These are phyloP conservation scores for Tylochromis polylepis DNA, from an alignment of 2,113 vertebrate genomes.

Conservation along the genomic window DNA sequence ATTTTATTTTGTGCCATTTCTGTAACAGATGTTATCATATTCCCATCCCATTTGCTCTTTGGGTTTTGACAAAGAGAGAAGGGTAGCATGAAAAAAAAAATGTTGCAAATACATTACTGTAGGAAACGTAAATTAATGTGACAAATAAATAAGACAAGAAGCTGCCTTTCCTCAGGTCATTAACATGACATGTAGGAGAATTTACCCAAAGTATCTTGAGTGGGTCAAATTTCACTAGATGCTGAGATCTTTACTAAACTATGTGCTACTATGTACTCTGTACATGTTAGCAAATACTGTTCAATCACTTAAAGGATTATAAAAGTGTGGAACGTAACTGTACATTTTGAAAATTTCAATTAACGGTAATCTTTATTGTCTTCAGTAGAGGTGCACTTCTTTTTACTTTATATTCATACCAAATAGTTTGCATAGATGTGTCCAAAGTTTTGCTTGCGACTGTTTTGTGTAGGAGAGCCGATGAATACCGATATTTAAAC, in stretches of 20 bases:
- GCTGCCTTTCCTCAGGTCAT: rapidly evolving
- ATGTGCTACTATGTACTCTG: background rate
- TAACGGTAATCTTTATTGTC: background rate
- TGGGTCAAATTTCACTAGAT: background rate
- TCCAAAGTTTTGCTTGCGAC: background rate
- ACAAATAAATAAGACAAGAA: background rate
- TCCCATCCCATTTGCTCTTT: background rate
- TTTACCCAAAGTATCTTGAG: background rate
- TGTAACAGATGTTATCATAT: background rate
- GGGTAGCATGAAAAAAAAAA: background rate
- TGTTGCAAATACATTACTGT: background rate
- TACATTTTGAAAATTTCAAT: background rate
- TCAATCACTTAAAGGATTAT: background rate
- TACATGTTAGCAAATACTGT: background rate
- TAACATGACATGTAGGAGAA: background rate
- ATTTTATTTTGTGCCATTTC: background rate
- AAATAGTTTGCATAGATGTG: background rate
- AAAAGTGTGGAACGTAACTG: background rate
- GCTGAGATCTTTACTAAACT: background rate
- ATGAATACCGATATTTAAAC: background rate
- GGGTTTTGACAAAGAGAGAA: background rate
- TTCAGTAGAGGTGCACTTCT: background rate
- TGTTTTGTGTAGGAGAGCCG: background rate
- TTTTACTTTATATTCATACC: background rate
- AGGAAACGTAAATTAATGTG: background rate